Percentiles rank a stretch among this genome's conserved stretches.
Conservation (phyloP, 1,140 invertebrate genomes). For the Hycleus phaleratus region DNA sequence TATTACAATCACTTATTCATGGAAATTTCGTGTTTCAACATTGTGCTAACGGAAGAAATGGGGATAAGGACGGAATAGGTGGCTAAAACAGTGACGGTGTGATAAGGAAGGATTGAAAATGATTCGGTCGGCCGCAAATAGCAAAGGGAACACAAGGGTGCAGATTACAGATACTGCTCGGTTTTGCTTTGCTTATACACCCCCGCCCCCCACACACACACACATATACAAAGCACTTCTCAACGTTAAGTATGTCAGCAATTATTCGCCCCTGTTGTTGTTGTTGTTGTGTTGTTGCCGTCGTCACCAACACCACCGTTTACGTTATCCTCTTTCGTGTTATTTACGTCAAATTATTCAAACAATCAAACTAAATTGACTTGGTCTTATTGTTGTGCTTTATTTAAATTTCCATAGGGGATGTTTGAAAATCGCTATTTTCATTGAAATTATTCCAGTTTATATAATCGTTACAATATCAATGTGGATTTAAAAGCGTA, state of each 20-base stretch:
- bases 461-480: slow-evolving; percentile 4
- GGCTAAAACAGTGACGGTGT: slow-evolving; percentile 8
- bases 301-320: no score
- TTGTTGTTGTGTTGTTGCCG: no score
- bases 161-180: slow-evolving; percentile 30
- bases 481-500: no score
- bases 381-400: no score
- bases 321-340: not conserved
- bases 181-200: slow-evolving; percentile 25
- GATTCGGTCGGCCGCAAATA: slow-evolving; percentile 30
- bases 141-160: slow-evolving; percentile 31
- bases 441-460: slow-evolving; percentile 7
- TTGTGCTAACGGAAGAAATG: slow-evolving; percentile 12
- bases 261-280: slow-evolving; percentile 13
- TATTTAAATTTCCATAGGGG: no score
- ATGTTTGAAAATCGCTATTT: not conserved
- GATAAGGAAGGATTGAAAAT: slow-evolving; percentile 30
- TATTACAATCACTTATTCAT: slow-evolving; percentile 9
- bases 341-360: not conserved
- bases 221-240: not conserved
- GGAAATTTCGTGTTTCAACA: slow-evolving; percentile 13
- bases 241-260: slow-evolving; percentile 22
- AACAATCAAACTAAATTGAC: no score
- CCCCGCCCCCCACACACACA: not conserved
- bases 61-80: slow-evolving; percentile 16